A percentile compares a stretch with the other conserved stretches of the same genome.
These are phyloP conservation scores for Electrona antarctica DNA, from an alignment of 2,113 vertebrate genomes.

Conservation along the genomic window DNA sequence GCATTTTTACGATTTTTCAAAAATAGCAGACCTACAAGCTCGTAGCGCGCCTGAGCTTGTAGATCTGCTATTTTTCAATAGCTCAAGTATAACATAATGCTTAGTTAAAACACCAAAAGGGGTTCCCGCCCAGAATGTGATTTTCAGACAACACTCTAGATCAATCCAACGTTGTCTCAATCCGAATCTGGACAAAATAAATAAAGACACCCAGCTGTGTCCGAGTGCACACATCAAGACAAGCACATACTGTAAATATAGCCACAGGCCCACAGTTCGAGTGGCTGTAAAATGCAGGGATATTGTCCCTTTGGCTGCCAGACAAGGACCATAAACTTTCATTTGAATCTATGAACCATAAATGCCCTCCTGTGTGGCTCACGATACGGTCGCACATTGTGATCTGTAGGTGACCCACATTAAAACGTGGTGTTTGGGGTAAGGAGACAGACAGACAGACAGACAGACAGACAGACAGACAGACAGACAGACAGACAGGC, in stretches of 20 bases:
- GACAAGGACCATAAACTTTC: constrained; percentile 71
- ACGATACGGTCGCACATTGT: constrained; percentile 58
- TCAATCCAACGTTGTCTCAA: not conserved
- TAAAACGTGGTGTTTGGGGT: not conserved
- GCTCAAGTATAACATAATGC: no score
- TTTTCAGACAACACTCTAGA: not conserved
- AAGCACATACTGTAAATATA: constrained; percentile 14
- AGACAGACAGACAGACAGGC: no score
- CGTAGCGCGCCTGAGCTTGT: no score
- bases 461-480: constrained; percentile 18
- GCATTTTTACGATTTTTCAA: no score
- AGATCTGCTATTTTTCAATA: no score
- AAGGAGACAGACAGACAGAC: not conserved
- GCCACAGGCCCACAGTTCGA: constrained; percentile 39
- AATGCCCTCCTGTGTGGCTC: constrained; percentile 61
- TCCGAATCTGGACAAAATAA: not conserved
- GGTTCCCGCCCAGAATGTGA: no score
- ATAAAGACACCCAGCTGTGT: constrained; percentile 28
- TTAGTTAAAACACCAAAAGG: no score
- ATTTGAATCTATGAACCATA: constrained; percentile 67
- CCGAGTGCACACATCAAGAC: constrained; percentile 37
- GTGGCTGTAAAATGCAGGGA: constrained; percentile 56
- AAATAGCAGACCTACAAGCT: no score
- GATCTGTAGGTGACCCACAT: constrained; percentile 68
- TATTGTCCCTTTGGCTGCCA: constrained; percentile 63